Base-by-base conservation (phyloP, 2,888 invertebrate genomes). In the Dorcus parallelipipedus region DNA sequence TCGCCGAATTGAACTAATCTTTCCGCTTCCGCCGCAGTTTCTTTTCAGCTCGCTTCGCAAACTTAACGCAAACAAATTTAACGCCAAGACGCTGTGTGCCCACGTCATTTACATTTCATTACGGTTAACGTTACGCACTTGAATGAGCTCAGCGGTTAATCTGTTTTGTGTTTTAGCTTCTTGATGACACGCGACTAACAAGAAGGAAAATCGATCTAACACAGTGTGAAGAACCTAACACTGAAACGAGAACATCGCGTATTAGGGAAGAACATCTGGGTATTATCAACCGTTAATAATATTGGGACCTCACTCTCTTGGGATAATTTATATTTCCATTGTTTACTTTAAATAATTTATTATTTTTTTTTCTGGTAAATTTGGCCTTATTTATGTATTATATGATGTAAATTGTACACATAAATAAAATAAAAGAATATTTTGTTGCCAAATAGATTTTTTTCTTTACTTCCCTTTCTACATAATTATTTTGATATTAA, bases 361-460 rank as follows among this genome's bases (percentile, higher is more conserved):
- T n/a, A n/a, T 33, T 33, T 33, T 33, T 4, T 33, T 33, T 33
- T 33, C 26, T 33, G 26, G 26, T 5, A 33, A 33, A 6, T 45
- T 45, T 10, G 45, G 45, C 14, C 7, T 17, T 17, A 20, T 45
- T 17, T 17, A 20, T 45, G 45, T 45, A 45, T 45, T 45, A 45
- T 45, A 45, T 45, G n/a, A 45, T 17, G 45, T 45, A 17, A 45
- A 45, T 45, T 45, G 20, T 9, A 17, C n/a, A 45, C 7, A 6
- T 45, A 10, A 54, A 54, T 48, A 54, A 14, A 14, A 49, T 49
- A 54, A 49, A 23, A 47, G 26, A 47, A 47, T 54, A 54, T 54
- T 54, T 54, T 54, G 54, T 54, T 54, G 49, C 54, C 49, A 54
- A 33, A 20, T 45, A 10, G 2, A 3, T 10, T 47, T 17, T 47